A percentile compares a stretch with the other conserved stretches of the same genome.
These are phyloP conservation scores for Porites lobata DNA, from an alignment of 92 coral and sea anemone species.

Conservation along the genomic window DNA sequence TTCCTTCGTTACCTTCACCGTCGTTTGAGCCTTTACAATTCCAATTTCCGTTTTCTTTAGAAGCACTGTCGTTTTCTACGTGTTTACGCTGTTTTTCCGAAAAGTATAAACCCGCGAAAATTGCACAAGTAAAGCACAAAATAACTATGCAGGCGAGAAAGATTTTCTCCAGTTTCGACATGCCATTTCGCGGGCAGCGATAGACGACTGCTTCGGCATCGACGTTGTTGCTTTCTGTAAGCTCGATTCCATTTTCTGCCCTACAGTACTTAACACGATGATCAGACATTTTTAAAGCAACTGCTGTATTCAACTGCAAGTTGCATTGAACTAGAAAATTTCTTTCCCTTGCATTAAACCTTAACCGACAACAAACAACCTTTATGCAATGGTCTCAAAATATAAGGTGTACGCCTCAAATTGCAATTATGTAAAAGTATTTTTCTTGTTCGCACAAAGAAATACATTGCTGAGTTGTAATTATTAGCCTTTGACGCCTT, in stretches of 20 bases:
- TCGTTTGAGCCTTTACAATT: neutral
- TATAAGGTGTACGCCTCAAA: neutral
- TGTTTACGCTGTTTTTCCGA: constrained; percentile 17
- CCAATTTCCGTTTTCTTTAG: neutral
- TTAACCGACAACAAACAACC: too few species aligned
- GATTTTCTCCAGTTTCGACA: constrained; percentile 34
- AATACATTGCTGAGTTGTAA: constrained; percentile 21
- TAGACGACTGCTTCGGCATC: neutral
- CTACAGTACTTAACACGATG: constrained; percentile 12
- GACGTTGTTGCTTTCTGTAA: neutral
- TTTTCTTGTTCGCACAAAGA: neutral
- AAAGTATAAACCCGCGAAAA: constrained; percentile 23
- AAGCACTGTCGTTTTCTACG: neutral
- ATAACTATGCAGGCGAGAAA: constrained; percentile 9
- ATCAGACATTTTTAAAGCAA: neutral
- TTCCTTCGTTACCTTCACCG: neutral
- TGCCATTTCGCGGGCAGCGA: constrained; percentile 1
- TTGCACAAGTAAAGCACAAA: constrained; percentile 10
- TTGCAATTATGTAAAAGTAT: neutral
- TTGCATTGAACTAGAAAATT: neutral
- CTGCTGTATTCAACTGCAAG: neutral
- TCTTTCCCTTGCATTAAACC: neutral
- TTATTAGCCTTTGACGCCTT: neutral
- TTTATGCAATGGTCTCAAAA: neutral
- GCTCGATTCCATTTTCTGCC: constrained; percentile 19